phyloP scores from a whole-genome alignment of 2,888 invertebrate genomes.

The Pachydiplax longipennis region DNA sequence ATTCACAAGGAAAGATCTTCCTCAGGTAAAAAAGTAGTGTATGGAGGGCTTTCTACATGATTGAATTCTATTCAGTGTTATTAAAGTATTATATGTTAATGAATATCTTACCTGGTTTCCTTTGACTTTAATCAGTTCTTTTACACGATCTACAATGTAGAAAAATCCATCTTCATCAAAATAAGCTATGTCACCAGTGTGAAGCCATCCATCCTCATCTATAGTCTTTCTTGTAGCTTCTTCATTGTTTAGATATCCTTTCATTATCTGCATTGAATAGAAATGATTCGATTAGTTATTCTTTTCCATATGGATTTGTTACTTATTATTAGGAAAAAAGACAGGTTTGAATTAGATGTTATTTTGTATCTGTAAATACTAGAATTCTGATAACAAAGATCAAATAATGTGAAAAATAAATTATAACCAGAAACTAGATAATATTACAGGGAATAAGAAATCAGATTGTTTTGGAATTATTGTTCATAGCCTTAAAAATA shows the following conservation, averaged over 20 bases:
- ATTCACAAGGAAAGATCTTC: too few species aligned
- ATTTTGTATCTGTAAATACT: not conserved
- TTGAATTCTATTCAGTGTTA: too few species aligned
- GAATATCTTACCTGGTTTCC: slow-evolving; percentile 75
- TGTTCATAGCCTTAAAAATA: too few species aligned
- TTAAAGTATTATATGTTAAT: too few species aligned
- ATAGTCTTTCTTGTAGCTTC: slow-evolving; percentile 76
- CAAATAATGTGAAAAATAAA: not conserved
- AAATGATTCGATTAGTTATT: not conserved
- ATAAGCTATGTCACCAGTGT: slow-evolving; percentile 81
- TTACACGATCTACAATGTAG: slow-evolving; percentile 78
- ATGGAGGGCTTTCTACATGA: too few species aligned
- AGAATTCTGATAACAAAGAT: not conserved
- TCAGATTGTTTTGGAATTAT: too few species aligned
- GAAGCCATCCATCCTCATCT: slow-evolving; percentile 80
- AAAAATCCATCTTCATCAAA: slow-evolving; percentile 78
- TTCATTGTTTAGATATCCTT: slow-evolving; percentile 80
- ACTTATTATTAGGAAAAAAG: too few species aligned
- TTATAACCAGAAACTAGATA: not conserved
- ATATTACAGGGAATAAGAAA: too few species aligned
- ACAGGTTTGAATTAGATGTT: not conserved
- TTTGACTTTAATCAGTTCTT: slow-evolving; percentile 85
- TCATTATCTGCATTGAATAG: slow-evolving; percentile 69
- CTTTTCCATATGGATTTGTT: not conserved
- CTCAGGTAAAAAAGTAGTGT: too few species aligned